Percentiles rank a stretch among this genome's conserved stretches.
phyloP scores from a whole-genome alignment of 2,888 invertebrate species.

The Leucozona laternaria region DNA sequence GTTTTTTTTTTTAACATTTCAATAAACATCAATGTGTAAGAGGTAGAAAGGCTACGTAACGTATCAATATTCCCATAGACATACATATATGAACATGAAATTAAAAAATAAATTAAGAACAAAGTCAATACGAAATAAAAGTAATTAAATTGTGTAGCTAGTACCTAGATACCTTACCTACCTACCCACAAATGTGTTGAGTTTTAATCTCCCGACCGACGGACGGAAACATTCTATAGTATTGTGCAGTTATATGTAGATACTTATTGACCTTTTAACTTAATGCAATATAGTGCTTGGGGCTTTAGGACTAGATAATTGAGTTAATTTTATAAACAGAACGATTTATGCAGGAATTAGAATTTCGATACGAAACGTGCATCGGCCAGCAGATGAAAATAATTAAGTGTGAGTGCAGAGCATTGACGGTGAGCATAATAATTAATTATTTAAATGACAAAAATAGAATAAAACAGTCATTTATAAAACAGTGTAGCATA shows the following conservation, averaged over 20 bases:
- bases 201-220: background rate
- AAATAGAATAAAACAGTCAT: background rate
- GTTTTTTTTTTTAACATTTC: constrained; percentile 5
- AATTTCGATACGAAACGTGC: background rate
- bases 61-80: background rate
- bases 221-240: background rate
- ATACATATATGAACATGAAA: constrained; percentile 10
- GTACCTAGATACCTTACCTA: background rate
- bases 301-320: constrained; percentile 23
- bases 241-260: background rate
- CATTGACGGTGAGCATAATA: background rate
- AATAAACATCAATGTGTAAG: background rate
- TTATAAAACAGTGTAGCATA: background rate
- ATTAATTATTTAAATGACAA: background rate
- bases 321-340: constrained; percentile 30
- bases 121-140: constrained; percentile 29
- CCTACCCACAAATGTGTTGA: constrained; percentile 1
- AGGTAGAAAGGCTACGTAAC: background rate
- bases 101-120: constrained; percentile 20
- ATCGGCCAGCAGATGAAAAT: constrained; percentile 22
- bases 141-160: constrained; percentile 22
- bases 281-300: constrained; percentile 12
- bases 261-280: constrained; percentile 21
- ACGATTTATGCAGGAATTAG: background rate
- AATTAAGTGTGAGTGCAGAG: background rate